These are phyloP conservation scores for Drosophila nigrodunni DNA, from an alignment of 1,140 invertebrate species.

Conservation along the genomic window DNA sequence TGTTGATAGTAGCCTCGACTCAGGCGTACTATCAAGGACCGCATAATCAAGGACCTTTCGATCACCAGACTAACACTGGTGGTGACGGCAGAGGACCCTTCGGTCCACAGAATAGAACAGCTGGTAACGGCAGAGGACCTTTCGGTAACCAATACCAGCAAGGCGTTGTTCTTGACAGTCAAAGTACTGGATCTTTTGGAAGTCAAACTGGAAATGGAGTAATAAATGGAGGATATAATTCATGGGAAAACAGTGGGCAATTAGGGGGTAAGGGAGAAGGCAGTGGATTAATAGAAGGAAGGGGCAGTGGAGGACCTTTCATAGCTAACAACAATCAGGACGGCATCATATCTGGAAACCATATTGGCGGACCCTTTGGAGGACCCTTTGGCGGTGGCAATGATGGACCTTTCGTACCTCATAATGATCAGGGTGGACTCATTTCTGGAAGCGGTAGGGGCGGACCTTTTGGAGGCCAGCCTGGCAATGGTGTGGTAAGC, in stretches of 20 bases:
- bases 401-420: background rate
- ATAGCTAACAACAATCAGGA: background rate
- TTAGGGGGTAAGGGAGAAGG: too few species aligned
- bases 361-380: slow-evolving; percentile 14
- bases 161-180: too few species aligned
- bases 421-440: background rate
- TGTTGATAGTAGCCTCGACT: background rate
- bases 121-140: background rate
- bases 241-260: too few species aligned
- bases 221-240: too few species aligned
- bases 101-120: background rate
- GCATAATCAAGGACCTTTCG: background rate
- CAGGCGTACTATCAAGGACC: background rate
- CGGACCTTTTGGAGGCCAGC: background rate
- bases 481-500: background rate
- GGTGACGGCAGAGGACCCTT: background rate
- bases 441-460: background rate
- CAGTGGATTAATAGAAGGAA: background rate
- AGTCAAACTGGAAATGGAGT: too few species aligned
- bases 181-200: too few species aligned
- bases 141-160: background rate
- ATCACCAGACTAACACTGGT: background rate
- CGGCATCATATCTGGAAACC: background rate
- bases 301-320: slow-evolving; percentile 15
- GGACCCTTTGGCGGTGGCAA: slow-evolving; percentile 1